Evolutionary conservation across 2,797 vertebrate genomes (phyloP), one percentile per base, ranked within the genome.

Genomic region (Capromys pilorides): DNA sequence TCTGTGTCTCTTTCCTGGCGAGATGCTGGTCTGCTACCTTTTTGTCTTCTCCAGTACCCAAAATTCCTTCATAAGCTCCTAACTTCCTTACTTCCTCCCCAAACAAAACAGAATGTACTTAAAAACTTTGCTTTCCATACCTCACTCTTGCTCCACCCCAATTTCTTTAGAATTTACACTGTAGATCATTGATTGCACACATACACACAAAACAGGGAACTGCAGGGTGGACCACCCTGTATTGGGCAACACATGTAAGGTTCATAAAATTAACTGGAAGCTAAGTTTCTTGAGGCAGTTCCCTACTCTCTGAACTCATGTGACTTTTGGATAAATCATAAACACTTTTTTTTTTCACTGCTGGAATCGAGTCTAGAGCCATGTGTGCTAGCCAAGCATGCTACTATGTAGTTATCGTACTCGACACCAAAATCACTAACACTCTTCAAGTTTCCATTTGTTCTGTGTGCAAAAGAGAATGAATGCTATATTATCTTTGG

Each of bases 211-310:
- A 96, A 97, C 95, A 95, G 93, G 95, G 97, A 97, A 97, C 95
- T 83, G 78, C 86, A 45, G 91, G 89, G 61, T 24, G 90, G 66
- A 96, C 69, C 73, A 57, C 39, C 83, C 84, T 8, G 39, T 90
- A 90, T 97, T 96, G 93, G 87, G 97, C 94, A 97, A 97, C 84
- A 66, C 28, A 59, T 67, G 89, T 18, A 81, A 64, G 67, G 54
- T 86, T 97, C 83, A 93, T 95, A 95, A 86, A 93, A 91, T 97
- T 97, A 96, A 97, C 96, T 96, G 96, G 97, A 97, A 97, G 59
- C 83, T 66, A 33, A 45, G 75, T 88, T 49, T 93, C 67, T 88
- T 41, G 77, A 59, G 67, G 86, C 36, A 95, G 93, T 97, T 97
- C 94, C 95, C 64, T 82, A 88, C 90, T 91, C 67, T 45, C 69